Base-by-base conservation (phyloP, 2,797 vertebrate genomes). In the Loriculus beryllinus region DNA sequence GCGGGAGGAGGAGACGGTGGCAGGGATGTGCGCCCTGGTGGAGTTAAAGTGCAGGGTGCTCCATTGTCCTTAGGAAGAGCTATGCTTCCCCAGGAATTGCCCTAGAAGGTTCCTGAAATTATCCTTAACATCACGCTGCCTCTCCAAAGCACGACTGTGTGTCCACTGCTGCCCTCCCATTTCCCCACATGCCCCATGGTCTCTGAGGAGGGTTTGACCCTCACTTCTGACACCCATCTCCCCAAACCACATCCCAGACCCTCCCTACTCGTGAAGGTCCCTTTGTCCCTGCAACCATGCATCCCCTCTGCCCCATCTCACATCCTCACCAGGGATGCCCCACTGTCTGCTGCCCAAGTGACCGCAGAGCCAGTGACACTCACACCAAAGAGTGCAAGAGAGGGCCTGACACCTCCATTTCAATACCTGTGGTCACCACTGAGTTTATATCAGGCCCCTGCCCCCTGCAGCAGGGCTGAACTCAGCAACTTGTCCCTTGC, bases 51-150 rank as follows among this genome's bases (percentile, higher is more conserved):
- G 12, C 0, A 0, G 25, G 22, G 8, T 49, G 68, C 25, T 68
- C 0, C 35, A 1, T 4, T 17, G 10, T 10, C 47, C n/a, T 47
- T 67, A 37, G 11, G 3, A 72, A 62, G 39, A 80, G 59, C 0
- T 0, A 5, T 21, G 62, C 83, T 48, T 12, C 19, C 63, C 29
- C 31, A 54, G 28, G 47, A 91, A 67, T 15, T 54, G 23, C 19
- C 21, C n/a, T n/a, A 45, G 12, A 20, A 4, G 33, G 65, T 56
- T n/a, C 40, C 28, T 35, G 56, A 14, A 57, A 35, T 25, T 35
- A 35, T 25, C 43, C 56, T 80, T 37, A 60, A 45, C 33, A 19
- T 15, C 39, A 37, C 31, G 5, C 25, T 77, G 31, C 42, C 35
- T 35, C 40, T n/a, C 33, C 47, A 37, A 51, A 67, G 17, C 51